Evolutionary conservation across 2,113 vertebrate genomes (phyloP).

Genomic region (Nothoprocta pentlandii): DNA sequence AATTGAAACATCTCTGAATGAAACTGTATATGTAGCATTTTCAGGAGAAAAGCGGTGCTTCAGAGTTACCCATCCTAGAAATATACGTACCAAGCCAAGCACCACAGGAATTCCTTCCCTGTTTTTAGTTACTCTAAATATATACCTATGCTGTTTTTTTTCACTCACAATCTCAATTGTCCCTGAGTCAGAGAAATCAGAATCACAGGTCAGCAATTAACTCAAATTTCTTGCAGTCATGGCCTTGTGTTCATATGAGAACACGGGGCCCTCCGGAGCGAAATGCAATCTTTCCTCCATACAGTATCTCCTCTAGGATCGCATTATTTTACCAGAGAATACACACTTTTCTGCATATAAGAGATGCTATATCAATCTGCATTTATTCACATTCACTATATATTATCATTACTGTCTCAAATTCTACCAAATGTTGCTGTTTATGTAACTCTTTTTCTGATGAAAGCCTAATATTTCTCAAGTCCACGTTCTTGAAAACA

Average conservation of each 20-base stretch:
- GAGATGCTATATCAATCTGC: background rate
- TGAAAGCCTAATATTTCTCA: background rate
- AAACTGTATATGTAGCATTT: background rate
- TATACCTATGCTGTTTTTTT: background rate
- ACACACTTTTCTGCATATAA: background rate
- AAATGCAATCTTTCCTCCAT: background rate
- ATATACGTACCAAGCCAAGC: background rate
- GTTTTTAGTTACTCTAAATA: background rate
- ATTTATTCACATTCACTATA: background rate
- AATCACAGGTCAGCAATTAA: background rate
- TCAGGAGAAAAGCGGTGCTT: background rate
- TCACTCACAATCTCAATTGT: background rate
- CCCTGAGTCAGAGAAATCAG: background rate
- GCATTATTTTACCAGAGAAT: background rate
- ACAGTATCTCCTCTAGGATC: background rate
- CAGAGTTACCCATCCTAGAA: background rate
- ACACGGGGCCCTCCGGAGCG: background rate
- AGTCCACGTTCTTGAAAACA: background rate
- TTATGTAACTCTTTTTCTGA: background rate
- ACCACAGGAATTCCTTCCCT: background rate
- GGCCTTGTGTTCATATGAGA: background rate
- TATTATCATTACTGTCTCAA: background rate
- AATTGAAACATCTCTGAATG: background rate
- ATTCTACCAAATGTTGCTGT: background rate
- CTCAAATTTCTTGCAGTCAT: background rate